These are phyloP conservation scores for Lordiphosa fenestrarum DNA, from an alignment of 2,888 invertebrate species.

Conservation along the genomic window DNA sequence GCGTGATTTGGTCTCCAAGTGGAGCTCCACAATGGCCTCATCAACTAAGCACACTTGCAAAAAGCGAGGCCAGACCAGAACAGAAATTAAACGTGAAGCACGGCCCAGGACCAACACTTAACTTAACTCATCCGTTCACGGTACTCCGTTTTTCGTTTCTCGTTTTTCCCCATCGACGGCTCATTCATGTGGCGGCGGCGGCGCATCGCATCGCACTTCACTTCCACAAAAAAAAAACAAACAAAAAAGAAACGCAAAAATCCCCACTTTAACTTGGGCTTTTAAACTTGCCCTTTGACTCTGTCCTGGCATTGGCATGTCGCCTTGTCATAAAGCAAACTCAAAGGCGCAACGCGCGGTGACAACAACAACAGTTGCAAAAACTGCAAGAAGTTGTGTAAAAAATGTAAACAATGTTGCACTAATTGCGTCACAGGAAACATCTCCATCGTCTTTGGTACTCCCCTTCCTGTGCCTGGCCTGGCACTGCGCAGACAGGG, in stretches of 20 bases:
- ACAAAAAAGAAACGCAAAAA: slow-evolving; percentile 6
- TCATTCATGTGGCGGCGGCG: slow-evolving; percentile 36
- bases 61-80: slow-evolving; percentile 11
- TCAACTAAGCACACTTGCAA: too few species aligned
- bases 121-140: slow-evolving; percentile 61
- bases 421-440: slow-evolving; percentile 77
- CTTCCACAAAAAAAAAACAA: too few species aligned
- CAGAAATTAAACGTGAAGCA: slow-evolving; percentile 63
- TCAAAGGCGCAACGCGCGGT: slow-evolving; percentile 23
- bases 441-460: slow-evolving; percentile 21
- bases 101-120: slow-evolving; percentile 19
- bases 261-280: slow-evolving; percentile 54
- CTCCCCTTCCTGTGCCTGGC: too few species aligned
- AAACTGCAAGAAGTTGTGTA: slow-evolving; percentile 5
- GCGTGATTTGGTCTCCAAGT: too few species aligned
- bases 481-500: too few species aligned
- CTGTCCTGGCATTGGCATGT: slow-evolving; percentile 39
- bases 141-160: slow-evolving; percentile 9
- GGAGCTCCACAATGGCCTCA: too few species aligned
- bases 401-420: slow-evolving; percentile 72
- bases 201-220: slow-evolving; percentile 18
- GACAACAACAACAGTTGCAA: neutral
- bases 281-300: slow-evolving; percentile 66
- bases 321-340: slow-evolving; percentile 17
- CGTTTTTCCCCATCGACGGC: slow-evolving; percentile 5